Conservation (phyloP, 2,797 vertebrate genomes). For the Alosa sapidissima region DNA sequence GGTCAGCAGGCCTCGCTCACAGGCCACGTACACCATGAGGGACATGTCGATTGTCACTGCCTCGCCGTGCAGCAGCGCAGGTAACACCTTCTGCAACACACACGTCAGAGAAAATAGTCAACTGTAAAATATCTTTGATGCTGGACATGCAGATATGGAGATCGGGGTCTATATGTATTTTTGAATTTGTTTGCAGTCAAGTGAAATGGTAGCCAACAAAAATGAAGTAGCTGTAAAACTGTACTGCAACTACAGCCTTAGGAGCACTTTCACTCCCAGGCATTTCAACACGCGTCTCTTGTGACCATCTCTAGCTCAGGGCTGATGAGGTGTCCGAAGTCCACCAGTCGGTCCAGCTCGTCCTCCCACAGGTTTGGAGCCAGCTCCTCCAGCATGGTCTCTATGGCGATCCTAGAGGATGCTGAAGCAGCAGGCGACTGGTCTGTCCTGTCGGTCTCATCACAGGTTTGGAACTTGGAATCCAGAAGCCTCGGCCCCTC, state of each 20-base stretch:
- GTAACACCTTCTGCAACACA: too few relatives aligned
- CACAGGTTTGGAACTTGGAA: slow-evolving; percentile 76
- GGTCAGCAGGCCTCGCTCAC: slow-evolving; percentile 61
- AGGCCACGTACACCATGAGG: slow-evolving; percentile 74
- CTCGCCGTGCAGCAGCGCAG: slow-evolving; percentile 70
- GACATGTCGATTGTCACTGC: slow-evolving; percentile 78
- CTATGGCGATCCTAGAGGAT: slow-evolving; percentile 75
- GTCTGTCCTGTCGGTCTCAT: slow-evolving; percentile 32
- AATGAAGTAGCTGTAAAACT: neutral
- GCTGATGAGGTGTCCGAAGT: slow-evolving; percentile 83
- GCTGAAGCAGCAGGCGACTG: slow-evolving; percentile 61
- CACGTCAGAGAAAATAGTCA: too few relatives aligned
- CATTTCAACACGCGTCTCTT: neutral
- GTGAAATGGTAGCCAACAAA: neutral
- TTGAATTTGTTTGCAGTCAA: neutral
- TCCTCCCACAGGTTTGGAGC: slow-evolving; percentile 86
- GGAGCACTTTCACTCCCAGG: neutral
- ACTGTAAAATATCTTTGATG: too few relatives aligned
- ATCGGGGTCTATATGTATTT: neutral
- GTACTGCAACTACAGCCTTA: neutral
- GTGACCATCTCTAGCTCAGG: slow-evolving; percentile 83
- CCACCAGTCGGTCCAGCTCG: slow-evolving; percentile 79
- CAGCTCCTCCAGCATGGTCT: slow-evolving; percentile 82
- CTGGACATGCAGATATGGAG: too few relatives aligned
- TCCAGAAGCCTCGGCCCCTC: slow-evolving; percentile 75